phyloP scores from a whole-genome alignment of 2,113 vertebrate genomes.

The Takifugu flavidus region DNA sequence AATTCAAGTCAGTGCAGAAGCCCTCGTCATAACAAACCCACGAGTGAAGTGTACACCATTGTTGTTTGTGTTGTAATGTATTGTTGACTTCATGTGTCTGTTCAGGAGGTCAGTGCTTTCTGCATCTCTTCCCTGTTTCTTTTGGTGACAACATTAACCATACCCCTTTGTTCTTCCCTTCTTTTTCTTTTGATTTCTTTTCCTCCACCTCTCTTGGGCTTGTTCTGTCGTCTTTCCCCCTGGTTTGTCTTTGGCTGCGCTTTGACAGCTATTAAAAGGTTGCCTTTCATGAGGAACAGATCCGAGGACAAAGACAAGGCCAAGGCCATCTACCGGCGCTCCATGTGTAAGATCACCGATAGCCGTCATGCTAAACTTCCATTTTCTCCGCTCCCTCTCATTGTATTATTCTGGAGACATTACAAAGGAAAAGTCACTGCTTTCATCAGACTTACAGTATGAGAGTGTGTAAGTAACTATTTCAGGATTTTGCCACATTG shows the following conservation, averaged over 20 bases:
- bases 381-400: slow-evolving; percentile 67
- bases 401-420: slow-evolving; percentile 37
- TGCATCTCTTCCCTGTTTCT: slow-evolving; percentile 34
- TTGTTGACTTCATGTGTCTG: slow-evolving; percentile 17
- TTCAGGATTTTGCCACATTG: slow-evolving; percentile 5
- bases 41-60: neutral
- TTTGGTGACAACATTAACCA: slow-evolving; percentile 86
- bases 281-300: slow-evolving; percentile 99
- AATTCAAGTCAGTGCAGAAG: neutral
- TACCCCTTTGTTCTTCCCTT: slow-evolving; percentile 91
- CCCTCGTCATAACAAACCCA: neutral
- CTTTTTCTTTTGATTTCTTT: slow-evolving; percentile 59
- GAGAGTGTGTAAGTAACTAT: slow-evolving; percentile 9
- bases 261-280: slow-evolving; percentile 96
- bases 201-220: slow-evolving; percentile 52
- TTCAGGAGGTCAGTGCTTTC: slow-evolving; percentile 33
- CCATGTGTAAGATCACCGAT: slow-evolving; percentile 98
- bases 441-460: slow-evolving; percentile 14
- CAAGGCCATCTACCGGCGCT: slow-evolving; percentile 99
- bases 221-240: slow-evolving; percentile 39
- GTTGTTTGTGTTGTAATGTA: slow-evolving; percentile 23
- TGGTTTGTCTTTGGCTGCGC: slow-evolving; percentile 81
- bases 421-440: slow-evolving; percentile 52
- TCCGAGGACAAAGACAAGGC: slow-evolving; percentile 99
- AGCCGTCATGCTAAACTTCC: slow-evolving; percentile 74